These are phyloP conservation scores for Melanotaenia nigrans DNA, from an alignment of 2,797 vertebrate species.

Conservation along the genomic window DNA sequence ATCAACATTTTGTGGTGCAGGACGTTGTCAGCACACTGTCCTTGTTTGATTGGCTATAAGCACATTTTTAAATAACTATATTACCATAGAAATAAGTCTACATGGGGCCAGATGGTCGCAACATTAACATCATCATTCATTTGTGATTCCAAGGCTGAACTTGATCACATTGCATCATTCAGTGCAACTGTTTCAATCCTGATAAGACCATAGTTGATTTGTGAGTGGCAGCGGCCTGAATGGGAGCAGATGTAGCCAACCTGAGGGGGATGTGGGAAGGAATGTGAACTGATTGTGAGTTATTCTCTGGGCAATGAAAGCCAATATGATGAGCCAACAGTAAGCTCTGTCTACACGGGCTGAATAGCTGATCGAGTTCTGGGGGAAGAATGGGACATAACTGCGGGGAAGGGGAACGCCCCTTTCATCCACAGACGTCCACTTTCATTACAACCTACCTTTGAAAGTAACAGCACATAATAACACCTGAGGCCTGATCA, in stretches of 20 bases:
- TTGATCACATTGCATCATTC: constrained; percentile 60
- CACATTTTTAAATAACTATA: constrained; percentile 65
- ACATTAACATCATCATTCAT: constrained; percentile 62
- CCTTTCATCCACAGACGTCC: constrained; percentile 70
- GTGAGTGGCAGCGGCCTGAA: constrained; percentile 42
- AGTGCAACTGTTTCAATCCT: constrained; percentile 32
- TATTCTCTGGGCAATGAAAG: constrained; percentile 74
- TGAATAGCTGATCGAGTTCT: constrained; percentile 74
- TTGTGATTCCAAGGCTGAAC: constrained; percentile 50
- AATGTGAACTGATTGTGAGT: constrained; percentile 78
- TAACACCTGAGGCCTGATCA: constrained; percentile 67
- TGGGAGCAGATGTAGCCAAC: constrained; percentile 62
- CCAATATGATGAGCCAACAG: constrained; percentile 73
- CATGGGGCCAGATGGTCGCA: constrained; percentile 32
- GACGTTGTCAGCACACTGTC: constrained; percentile 37
- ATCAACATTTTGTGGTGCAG: neutral
- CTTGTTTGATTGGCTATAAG: constrained; percentile 59
- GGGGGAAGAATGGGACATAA: constrained; percentile 66
- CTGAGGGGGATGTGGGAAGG: constrained; percentile 59
- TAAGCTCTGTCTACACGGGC: constrained; percentile 67
- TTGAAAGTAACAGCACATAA: constrained; percentile 68
- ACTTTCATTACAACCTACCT: constrained; percentile 73
- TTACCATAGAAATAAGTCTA: constrained; percentile 77
- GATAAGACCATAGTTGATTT: constrained; percentile 64
- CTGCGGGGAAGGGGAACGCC: constrained; percentile 61